phyloP scores from a whole-genome alignment of 2,888 invertebrate genomes.

The Thelaira solivaga region DNA sequence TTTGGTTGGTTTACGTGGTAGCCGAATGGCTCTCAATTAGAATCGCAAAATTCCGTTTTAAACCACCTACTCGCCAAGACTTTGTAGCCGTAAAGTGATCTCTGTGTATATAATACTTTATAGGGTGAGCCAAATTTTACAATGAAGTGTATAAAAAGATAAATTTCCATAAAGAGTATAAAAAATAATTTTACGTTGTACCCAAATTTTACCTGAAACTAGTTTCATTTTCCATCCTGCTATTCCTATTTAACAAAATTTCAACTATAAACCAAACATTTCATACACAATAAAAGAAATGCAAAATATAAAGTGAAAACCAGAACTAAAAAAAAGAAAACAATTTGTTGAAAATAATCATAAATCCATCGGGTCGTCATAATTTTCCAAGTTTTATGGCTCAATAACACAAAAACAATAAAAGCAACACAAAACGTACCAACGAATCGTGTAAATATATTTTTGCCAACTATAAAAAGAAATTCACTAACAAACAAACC shows the following conservation, averaged over 20 bases:
- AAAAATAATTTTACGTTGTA: too few relatives aligned
- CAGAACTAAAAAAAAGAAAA: conserved; percentile 71
- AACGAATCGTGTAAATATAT: conserved; percentile 12
- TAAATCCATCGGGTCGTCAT: conserved; percentile 74
- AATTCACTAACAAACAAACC: conserved; percentile 24
- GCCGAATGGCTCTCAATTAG: too few relatives aligned
- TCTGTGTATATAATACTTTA: too few relatives aligned
- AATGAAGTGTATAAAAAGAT: too few relatives aligned
- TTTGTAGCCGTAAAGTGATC: too few relatives aligned
- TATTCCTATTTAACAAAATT: conserved; percentile 62
- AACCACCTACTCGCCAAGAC: too few relatives aligned
- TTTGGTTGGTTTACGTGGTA: too few relatives aligned
- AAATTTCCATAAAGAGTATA: too few relatives aligned
- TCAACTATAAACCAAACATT: conserved; percentile 58
- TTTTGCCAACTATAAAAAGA: conserved; percentile 38
- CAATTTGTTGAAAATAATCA: conserved; percentile 74
- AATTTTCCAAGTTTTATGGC: conserved; percentile 75
- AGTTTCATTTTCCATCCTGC: too few relatives aligned
- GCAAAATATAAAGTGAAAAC: neutral
- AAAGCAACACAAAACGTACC: conserved; percentile 21
- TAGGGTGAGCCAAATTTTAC: too few relatives aligned
- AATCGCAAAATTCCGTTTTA: too few relatives aligned
- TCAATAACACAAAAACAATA: conserved; percentile 57
- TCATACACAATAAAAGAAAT: neutral
- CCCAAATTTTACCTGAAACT: too few relatives aligned